These are phyloP conservation scores for Pogonomyrmex californicus DNA, from an alignment of 1,140 invertebrate genomes.

Conservation along the genomic window DNA sequence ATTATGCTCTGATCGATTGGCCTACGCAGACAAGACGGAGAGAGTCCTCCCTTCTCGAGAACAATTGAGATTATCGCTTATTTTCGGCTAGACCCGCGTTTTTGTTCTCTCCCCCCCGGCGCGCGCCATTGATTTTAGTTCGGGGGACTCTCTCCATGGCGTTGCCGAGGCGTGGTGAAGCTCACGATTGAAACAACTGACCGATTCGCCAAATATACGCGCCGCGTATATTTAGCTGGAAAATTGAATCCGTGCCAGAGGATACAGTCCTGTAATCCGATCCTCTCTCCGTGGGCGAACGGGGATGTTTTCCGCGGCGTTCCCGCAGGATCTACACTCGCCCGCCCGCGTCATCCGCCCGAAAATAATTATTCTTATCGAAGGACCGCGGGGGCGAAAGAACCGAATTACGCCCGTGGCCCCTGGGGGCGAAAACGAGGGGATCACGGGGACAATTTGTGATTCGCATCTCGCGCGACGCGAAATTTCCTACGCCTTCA, in stretches of 20 bases:
- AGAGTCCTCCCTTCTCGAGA: not conserved
- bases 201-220: slow-evolving; percentile 71
- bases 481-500: slow-evolving; percentile 12
- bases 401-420: slow-evolving; percentile 28
- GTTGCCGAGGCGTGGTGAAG: slow-evolving; percentile 49
- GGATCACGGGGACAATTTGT: slow-evolving; percentile 3
- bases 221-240: slow-evolving; percentile 70
- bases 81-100: slow-evolving; percentile 39
- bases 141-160: slow-evolving; percentile 35
- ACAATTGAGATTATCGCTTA: slow-evolving; percentile 25
- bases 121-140: slow-evolving; percentile 58
- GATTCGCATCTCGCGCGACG: not conserved
- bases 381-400: slow-evolving; percentile 27
- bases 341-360: slow-evolving; percentile 12
- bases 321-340: slow-evolving; percentile 61
- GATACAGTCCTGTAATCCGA: slow-evolving; percentile 74
- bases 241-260: slow-evolving; percentile 74
- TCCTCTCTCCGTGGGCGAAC: slow-evolving; percentile 35
- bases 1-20: not conserved
- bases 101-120: slow-evolving; percentile 34
- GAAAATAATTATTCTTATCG: slow-evolving; percentile 64
- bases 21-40: slow-evolving; percentile 18
- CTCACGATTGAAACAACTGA: slow-evolving; percentile 58
- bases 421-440: slow-evolving; percentile 19
- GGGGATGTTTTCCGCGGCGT: slow-evolving; percentile 55